A percentile compares a stretch with the other conserved stretches of the same genome.
Evolutionary conservation across 2,113 vertebrate species (phyloP).

Genomic region (Ailuropoda melanoleuca): DNA sequence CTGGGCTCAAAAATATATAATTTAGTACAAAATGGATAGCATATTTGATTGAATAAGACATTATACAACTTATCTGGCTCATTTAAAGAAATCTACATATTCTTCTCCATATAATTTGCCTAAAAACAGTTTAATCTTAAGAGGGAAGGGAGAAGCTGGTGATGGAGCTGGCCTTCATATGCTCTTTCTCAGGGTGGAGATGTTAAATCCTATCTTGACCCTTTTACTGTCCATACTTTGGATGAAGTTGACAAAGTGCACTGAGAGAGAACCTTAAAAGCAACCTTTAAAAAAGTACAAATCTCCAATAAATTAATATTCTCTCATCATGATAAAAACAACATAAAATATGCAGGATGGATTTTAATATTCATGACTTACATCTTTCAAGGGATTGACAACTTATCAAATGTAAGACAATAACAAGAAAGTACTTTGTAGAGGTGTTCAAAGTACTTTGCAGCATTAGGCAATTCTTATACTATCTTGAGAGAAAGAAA

Average conservation of each 20-base stretch:
- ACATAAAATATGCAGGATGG: conserved; percentile 58
- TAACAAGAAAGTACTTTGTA: conserved; percentile 64
- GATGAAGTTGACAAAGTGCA: not conserved
- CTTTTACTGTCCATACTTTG: not conserved
- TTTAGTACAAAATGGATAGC: not conserved
- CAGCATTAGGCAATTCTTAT: not conserved
- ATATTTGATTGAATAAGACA: not conserved
- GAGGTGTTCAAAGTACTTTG: conserved; percentile 35
- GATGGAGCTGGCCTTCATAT: too few relatives aligned
- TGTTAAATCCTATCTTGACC: accelerated
- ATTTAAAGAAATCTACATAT: not conserved
- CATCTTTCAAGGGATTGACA: conserved; percentile 31
- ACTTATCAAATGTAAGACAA: conserved; percentile 39
- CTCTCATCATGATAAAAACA: conserved; percentile 51
- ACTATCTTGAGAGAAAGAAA: not conserved
- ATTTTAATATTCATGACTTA: conserved; percentile 67
- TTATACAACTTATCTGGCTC: not conserved
- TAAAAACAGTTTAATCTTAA: not conserved
- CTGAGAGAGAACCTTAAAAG: not conserved
- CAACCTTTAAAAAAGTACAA: conserved; percentile 40
- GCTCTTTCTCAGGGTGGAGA: not conserved
- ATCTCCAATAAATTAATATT: conserved; percentile 43
- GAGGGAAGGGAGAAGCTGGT: not conserved
- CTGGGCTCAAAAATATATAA: not conserved
- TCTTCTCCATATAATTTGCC: conserved; percentile 1